Percentiles rank a stretch among this genome's conserved stretches.
Evolutionary conservation across 2,113 vertebrate genomes (phyloP).

Genomic region (Ictidomys tridecemlineatus): DNA sequence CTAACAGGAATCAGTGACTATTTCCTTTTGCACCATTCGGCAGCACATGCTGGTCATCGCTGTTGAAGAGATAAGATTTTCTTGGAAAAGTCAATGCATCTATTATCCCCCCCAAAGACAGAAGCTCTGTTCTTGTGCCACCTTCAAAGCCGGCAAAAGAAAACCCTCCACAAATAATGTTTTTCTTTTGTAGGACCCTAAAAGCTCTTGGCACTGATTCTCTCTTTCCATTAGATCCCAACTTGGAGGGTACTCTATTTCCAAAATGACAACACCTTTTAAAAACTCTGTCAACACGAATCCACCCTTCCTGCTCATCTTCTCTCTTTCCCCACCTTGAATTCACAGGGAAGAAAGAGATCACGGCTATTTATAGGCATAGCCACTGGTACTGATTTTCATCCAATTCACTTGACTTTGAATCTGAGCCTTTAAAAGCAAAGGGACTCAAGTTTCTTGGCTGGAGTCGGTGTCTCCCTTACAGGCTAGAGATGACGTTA

Average conservation of each 20-base stretch:
- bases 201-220: slow-evolving; percentile 82
- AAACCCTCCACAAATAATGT: slow-evolving; percentile 15
- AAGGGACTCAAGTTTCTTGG: slow-evolving; percentile 77
- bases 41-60: slow-evolving; percentile 57
- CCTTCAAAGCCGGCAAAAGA: slow-evolving; percentile 69
- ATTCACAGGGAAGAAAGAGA: slow-evolving; percentile 29
- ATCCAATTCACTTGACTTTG: slow-evolving; percentile 80
- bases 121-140: slow-evolving; percentile 77
- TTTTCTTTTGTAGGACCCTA: slow-evolving; percentile 76
- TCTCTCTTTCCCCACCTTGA: slow-evolving; percentile 75
- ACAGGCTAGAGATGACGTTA: slow-evolving; percentile 59
- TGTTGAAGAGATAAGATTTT: slow-evolving; percentile 80
- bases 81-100: slow-evolving; percentile 75
- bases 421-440: slow-evolving; percentile 73
- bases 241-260: slow-evolving; percentile 48
- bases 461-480: slow-evolving; percentile 65
- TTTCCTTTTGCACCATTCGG: slow-evolving; percentile 71
- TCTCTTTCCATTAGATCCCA: slow-evolving; percentile 69
- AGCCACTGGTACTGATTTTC: slow-evolving; percentile 72
- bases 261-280: slow-evolving; percentile 59
- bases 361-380: slow-evolving; percentile 82
- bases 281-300: slow-evolving; percentile 63
- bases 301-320: slow-evolving; percentile 55
- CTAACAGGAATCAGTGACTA: slow-evolving; percentile 63
- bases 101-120: slow-evolving; percentile 75